phyloP scores from a whole-genome alignment of 2,888 invertebrate species.

The Xiphydria camelus region DNA sequence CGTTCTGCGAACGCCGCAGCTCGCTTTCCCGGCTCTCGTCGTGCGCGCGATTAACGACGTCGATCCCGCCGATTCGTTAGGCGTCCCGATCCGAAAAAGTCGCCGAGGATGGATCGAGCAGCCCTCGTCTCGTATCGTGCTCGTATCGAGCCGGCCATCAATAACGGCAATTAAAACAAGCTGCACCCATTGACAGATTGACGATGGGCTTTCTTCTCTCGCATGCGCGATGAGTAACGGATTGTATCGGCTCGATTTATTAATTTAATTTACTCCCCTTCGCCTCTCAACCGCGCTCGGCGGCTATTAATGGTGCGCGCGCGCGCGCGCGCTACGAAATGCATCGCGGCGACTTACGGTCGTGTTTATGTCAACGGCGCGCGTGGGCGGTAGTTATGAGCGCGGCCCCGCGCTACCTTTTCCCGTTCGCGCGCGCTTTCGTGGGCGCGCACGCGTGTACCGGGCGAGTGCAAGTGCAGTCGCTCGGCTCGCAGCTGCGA shows the following conservation, averaged over 20 bases:
- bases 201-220: conserved; percentile 10
- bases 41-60: conserved; percentile 1
- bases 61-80: background rate
- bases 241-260: conserved; percentile 16
- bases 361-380: conserved; percentile 31
- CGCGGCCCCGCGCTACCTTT: background rate
- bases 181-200: conserved; percentile 22
- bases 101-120: conserved; percentile 13
- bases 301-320: background rate
- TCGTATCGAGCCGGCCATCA: conserved; percentile 22
- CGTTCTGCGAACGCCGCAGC: too few species aligned
- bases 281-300: too few species aligned
- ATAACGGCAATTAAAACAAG: conserved; percentile 35
- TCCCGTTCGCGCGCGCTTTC: too few species aligned
- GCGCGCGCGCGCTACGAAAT: background rate
- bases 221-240: background rate
- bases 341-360: conserved; percentile 4
- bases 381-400: conserved; percentile 28
- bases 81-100: background rate
- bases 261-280: conserved; percentile 15
- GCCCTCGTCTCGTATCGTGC: background rate
- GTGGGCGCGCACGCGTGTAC: too few species aligned
- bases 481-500: too few species aligned
- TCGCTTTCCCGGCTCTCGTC: too few species aligned
- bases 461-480: too few species aligned